Percentiles rank a stretch among this genome's conserved stretches.
Evolutionary conservation across 2,888 invertebrate genomes (phyloP).

Genomic region (Lamellibrachia satsuma): DNA sequence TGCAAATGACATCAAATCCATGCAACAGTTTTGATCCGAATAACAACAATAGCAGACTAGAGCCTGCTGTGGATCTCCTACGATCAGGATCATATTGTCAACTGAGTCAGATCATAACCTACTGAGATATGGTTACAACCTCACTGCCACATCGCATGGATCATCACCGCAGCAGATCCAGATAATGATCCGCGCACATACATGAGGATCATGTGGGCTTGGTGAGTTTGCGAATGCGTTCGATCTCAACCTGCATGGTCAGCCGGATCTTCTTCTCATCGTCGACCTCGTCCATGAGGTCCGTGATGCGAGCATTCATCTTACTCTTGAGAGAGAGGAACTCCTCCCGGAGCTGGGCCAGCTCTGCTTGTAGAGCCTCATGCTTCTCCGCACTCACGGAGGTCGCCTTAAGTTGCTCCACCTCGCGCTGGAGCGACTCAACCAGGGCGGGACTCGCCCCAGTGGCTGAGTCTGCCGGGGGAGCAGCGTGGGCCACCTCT

Average conservation of each 20-base stretch:
- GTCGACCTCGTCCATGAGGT: slow-evolving; percentile 61
- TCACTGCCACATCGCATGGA: neutral
- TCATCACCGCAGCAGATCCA: neutral
- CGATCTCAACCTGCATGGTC: slow-evolving; percentile 53
- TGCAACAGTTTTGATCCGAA: neutral
- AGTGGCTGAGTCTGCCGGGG: neutral
- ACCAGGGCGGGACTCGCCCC: neutral
- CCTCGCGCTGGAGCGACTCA: neutral
- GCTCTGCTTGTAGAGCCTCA: slow-evolving; percentile 34
- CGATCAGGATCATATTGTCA: too few species aligned
- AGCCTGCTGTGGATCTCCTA: neutral
- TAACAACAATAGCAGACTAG: neutral
- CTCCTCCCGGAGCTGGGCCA: slow-evolving; percentile 33
- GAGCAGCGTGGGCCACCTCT: neutral
- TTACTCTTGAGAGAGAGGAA: neutral
- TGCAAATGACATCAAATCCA: neutral
- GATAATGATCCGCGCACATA: neutral
- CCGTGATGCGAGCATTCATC: slow-evolving; percentile 51
- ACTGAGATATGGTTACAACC: too few species aligned
- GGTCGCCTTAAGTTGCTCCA: slow-evolving; percentile 12
- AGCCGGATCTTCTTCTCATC: slow-evolving; percentile 66
- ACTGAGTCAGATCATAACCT: too few species aligned
- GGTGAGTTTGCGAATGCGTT: slow-evolving; percentile 19
- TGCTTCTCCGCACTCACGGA: slow-evolving; percentile 34
- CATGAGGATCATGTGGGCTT: neutral